These are phyloP conservation scores for Charina bottae DNA, from an alignment of 2,113 vertebrate species.

Conservation along the genomic window DNA sequence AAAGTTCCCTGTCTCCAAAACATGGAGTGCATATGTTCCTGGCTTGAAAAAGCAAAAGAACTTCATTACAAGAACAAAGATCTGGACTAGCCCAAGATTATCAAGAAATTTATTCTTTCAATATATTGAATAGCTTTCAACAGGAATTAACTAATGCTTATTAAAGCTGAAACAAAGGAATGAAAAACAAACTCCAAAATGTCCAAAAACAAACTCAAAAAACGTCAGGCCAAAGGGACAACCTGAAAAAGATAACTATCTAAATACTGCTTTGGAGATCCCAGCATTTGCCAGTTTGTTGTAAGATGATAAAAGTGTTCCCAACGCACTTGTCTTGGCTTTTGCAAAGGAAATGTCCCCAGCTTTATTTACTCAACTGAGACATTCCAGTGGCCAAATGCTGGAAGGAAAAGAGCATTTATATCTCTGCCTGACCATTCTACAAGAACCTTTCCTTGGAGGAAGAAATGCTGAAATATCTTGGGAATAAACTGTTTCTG, in stretches of 20 bases:
- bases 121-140: background rate
- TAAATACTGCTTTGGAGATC: background rate
- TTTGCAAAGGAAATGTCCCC: background rate
- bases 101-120: background rate
- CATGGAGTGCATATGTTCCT: background rate
- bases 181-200: background rate
- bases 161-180: background rate
- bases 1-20: background rate
- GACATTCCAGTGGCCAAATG: background rate
- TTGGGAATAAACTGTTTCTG: background rate
- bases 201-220: too few relatives aligned
- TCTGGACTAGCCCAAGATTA: background rate
- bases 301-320: background rate
- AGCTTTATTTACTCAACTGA: background rate
- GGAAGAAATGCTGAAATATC: background rate
- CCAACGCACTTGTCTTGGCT: background rate
- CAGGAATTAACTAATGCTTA: background rate
- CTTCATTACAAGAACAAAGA: background rate
- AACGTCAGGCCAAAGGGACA: background rate
- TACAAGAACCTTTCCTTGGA: background rate
- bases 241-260: background rate
- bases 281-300: background rate
- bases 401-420: background rate
- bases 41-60: background rate
- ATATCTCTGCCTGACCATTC: background rate